phyloP scores from a whole-genome alignment of 2,888 invertebrate genomes.

The Antheraea yamamai region DNA sequence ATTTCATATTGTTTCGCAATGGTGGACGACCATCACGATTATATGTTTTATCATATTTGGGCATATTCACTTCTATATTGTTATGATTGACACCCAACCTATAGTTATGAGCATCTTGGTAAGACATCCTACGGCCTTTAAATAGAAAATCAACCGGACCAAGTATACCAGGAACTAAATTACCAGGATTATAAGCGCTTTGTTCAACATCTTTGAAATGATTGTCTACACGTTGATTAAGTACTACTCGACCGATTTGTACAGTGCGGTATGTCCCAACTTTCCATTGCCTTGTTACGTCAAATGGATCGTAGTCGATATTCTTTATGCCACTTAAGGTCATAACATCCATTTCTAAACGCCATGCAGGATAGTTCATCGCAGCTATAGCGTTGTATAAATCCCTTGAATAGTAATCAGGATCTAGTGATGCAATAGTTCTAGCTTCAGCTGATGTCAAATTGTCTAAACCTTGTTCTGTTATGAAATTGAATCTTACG shows the following conservation, averaged over 20 bases:
- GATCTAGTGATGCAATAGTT: conserved; percentile 86
- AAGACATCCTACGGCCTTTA: conserved; percentile 51
- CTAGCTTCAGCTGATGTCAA: conserved; percentile 84
- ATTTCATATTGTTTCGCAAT: conserved; percentile 88
- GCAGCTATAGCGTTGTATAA: conserved; percentile 90
- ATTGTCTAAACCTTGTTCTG: conserved; percentile 92
- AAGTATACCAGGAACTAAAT: conserved; percentile 66
- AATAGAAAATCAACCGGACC: conserved; percentile 59
- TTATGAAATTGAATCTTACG: conserved; percentile 95
- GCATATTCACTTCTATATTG: conserved; percentile 56
- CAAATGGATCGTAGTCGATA: conserved; percentile 62
- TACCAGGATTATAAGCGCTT: conserved; percentile 55
- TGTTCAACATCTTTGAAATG: conserved; percentile 52
- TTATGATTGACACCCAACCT: conserved; percentile 58
- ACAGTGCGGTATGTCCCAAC: conserved; percentile 59
- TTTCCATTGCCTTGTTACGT: conserved; percentile 55
- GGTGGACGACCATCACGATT: conserved; percentile 83
- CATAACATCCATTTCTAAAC: conserved; percentile 60
- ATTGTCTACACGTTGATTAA: conserved; percentile 57
- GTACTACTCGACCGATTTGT: conserved; percentile 53
- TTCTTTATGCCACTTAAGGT: conserved; percentile 45
- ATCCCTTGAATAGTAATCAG: conserved; percentile 92
- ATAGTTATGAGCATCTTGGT: conserved; percentile 58
- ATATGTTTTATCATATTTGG: conserved; percentile 52
- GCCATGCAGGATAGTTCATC: conserved; percentile 74